Percentiles rank a stretch among this genome's conserved stretches.
Evolutionary conservation across 2,113 vertebrate species (phyloP).

Genomic region (Tragulus kanchil): DNA sequence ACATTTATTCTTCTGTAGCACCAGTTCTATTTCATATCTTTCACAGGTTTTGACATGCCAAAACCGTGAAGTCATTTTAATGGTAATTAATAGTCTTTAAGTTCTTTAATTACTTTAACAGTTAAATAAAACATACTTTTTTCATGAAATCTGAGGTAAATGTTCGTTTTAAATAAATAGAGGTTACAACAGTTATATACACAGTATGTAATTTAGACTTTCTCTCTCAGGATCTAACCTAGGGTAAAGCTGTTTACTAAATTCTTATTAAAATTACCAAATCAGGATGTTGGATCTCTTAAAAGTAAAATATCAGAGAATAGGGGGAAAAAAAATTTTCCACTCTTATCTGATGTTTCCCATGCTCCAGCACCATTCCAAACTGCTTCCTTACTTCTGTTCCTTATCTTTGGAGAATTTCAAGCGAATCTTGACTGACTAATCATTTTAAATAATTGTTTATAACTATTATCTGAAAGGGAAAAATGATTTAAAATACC

Average conservation of each 20-base stretch:
- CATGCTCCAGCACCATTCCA: neutral
- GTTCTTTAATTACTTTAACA: neutral
- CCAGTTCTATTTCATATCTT: conserved; percentile 33
- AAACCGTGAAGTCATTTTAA: conserved; percentile 29
- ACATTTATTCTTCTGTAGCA: conserved; percentile 10
- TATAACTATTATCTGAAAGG: neutral
- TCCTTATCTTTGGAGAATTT: neutral
- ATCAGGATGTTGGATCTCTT: neutral
- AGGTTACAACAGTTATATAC: conserved; percentile 47
- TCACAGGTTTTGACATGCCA: conserved; percentile 11
- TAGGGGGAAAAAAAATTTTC: neutral
- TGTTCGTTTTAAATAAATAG: conserved; percentile 42
- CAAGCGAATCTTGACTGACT: neutral
- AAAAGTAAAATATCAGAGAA: conserved; percentile 23
- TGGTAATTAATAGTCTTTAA: conserved; percentile 25
- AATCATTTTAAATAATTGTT: neutral
- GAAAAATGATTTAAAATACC: neutral
- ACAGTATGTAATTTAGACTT: conserved; percentile 54
- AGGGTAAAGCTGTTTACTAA: neutral
- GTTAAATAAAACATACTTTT: conserved; percentile 53
- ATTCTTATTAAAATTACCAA: conserved; percentile 56
- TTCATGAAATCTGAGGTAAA: conserved; percentile 33
- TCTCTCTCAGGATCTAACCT: conserved; percentile 47
- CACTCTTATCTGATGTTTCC: neutral
- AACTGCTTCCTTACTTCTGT: neutral